Base-by-base conservation (phyloP, 2,797 vertebrate genomes). In the Amblyopsis hoosieri region DNA sequence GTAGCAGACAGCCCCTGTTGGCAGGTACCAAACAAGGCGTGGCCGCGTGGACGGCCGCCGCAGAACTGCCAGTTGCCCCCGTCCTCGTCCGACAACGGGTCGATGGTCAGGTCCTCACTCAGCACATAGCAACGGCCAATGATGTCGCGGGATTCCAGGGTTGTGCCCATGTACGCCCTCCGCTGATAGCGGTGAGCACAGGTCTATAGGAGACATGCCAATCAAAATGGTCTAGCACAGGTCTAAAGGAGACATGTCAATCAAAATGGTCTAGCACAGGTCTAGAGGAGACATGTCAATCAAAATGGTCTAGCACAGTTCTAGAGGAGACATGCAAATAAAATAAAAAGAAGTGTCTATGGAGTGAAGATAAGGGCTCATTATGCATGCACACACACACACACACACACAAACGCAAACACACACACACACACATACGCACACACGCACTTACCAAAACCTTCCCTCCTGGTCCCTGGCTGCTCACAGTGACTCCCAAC, bases 401-500 rank as follows among this genome's bases (percentile, higher is more conserved):
- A 45, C 14, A 60, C 2, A 1, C 15, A 73, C 45, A 33, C 47
- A 23, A n/a, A 49, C 54, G 31, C 45, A 62, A 49, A 33, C 45
- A 45, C 10, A 45, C 3, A 48, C 17, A 23, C 29, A 67, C 8
- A 45, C 13, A 60, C 2, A 54, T 19, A 72, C 46, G 48, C 12
- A 65, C 12, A 54, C 14, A 49, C 62, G 59, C n/a, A 89, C 96
- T 93, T 90, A 99, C 98, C 96, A 99, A 84, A 59, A 99, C 82
- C 69, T 96, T 97, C 54, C 97, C 97, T 69, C 97, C 98, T 10
- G 96, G 96, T 4, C 97, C 97, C 79, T 99, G 97, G 84, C 98
- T 99, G 80, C 85, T 95, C 46, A 99, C 96, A 5, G 94, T 93
- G 69, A 99, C 98, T 51, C 98, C 98, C 97, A 99, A 96, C 98